phyloP scores from a whole-genome alignment of 2,888 invertebrate species.

The Ommatoiulus sabulosus region DNA sequence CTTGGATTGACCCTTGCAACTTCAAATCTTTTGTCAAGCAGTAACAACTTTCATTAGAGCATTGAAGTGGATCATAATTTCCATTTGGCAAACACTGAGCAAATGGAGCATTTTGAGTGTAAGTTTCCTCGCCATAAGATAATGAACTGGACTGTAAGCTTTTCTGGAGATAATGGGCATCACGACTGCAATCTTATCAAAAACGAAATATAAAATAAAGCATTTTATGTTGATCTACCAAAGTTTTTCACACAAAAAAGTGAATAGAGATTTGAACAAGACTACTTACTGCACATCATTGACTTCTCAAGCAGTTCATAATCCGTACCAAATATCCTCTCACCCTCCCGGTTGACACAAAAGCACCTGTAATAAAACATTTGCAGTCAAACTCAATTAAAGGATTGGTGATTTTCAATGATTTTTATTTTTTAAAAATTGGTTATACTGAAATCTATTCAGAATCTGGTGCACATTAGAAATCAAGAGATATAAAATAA shows the following conservation, averaged over 20 bases:
- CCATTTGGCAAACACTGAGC: constrained; percentile 76
- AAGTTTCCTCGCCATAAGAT: constrained; percentile 5
- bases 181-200: constrained; percentile 55
- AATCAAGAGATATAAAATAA: too few species aligned
- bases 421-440: too few species aligned
- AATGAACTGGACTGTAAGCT: not conserved
- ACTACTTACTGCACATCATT: constrained; percentile 71
- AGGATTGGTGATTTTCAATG: too few species aligned
- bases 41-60: constrained; percentile 72
- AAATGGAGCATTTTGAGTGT: constrained; percentile 54
- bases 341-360: constrained; percentile 72
- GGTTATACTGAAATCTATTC: too few species aligned
- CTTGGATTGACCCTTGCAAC: constrained; percentile 42
- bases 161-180: not conserved
- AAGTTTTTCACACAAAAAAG: too few species aligned
- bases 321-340: constrained; percentile 77
- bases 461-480: too few species aligned
- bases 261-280: too few species aligned
- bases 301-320: constrained; percentile 69
- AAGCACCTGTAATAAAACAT: constrained; percentile 63
- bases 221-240: too few species aligned
- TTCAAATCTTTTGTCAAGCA: constrained; percentile 71
- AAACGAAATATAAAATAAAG: not conserved
- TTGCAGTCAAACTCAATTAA: not conserved
- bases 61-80: constrained; percentile 77